Base-by-base conservation (phyloP, 2,888 invertebrate genomes). In the Drosophila stalkeri region DNA sequence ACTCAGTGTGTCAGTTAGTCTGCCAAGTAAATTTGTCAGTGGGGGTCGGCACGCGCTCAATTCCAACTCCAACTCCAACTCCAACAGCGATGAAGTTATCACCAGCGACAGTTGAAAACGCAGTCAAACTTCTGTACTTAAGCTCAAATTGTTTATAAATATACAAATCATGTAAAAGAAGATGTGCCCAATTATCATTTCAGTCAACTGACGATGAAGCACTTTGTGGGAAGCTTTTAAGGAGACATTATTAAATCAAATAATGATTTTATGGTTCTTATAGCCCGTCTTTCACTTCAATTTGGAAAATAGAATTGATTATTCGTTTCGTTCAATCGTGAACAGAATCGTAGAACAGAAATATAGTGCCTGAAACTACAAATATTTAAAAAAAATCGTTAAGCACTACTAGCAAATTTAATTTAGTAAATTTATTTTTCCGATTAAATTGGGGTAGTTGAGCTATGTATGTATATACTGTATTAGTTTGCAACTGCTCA, bases 31-130 rank as follows among this genome's bases (percentile, higher is more conserved):
- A 91, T 91, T 89, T 92, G 90, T 91, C 92, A 92, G 92, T 91
- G 92, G 92, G 92, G 93, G 92, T 92, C 92, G 92, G 92, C 93
- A 93, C 93, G 92, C 92, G 93, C 91, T 91, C 75, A 82, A 70
- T 82, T 89, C 37, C 23, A 23, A 35, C 12, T 18, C 7, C 2
- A 47, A n/a, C 2, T 16, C 16, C 3, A 82, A 65, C 82, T 86
- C 14, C 52, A 20, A 7, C 8, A 81, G 76, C 72, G 74, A 80
- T 81, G 73, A 79, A 84, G 81, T 76, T 74, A 82, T 81, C 79
- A 77, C 72, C 76, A 70, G 56, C 73, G 82, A 88, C 79, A 81
- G 81, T 55, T 41, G 7, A 60, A 71, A 51, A 47, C 27, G 31
- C 62, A 64, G 23, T 23, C 11, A 39, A 37, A 20, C 11, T 0